Evolutionary conservation across 2,888 invertebrate species (phyloP), one percentile per base, ranked within the genome.

Genomic region (Cecidostiba fungosa): DNA sequence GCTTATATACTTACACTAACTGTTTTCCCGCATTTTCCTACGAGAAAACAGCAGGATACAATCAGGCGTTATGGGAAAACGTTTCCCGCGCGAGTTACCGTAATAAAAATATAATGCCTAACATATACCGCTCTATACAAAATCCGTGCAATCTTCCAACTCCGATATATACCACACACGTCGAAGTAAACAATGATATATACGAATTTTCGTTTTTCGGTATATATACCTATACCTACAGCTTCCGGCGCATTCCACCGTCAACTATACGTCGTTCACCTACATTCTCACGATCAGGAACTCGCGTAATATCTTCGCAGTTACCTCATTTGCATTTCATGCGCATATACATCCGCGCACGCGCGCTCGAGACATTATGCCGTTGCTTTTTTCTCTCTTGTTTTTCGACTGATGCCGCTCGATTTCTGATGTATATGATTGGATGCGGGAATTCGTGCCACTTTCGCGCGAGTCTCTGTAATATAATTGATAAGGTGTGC

Each of bases 201-300:
- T 66, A 26, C 26, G 66, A 66, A 29, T 66, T 66, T 66, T 23
- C 72, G 12, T 66, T 66, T 43, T 43, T 66, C 66, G 66, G 12
- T 29, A 14, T n/a, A n/a, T n/a, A n/a, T n/a, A n/a, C 66, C 14
- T 32, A 16, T 12, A 26, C 12, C 12, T 14, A 14, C 69, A 69
- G 69, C 69, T 69, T 69, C 69, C 69, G 69, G 29, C 69, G 78
- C 82, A 85, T 85, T 85, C 82, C 85, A 26, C 19, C 82, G 23
- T 59, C 39, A 19, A 3, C 16, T 29, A 26, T 29, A 26, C 86
- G 88, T 88, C 87, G 89, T 89, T 91, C 91, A 91, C 91, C 91
- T 91, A 92, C 89, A 91, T 92, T 92, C 91, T 90, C 91, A 90
- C 89, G 90, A 83, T 86, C 26, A 6, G 70, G 36, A 23, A 19